phyloP scores from a whole-genome alignment of 2,888 invertebrate genomes.

The Helicoverpa assulta region DNA sequence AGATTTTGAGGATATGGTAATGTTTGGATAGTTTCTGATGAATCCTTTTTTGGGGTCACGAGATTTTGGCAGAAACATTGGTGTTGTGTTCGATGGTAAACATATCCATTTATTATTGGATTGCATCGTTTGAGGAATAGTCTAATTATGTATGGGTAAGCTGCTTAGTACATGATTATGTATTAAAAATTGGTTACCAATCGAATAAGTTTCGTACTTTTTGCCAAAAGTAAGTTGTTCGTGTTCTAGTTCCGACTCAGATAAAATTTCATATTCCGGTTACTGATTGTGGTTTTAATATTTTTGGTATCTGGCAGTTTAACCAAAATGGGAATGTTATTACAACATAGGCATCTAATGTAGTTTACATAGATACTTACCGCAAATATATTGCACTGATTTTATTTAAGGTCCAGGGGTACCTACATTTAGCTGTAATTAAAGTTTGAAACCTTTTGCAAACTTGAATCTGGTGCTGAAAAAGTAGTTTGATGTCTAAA shows the following conservation, averaged over 20 bases:
- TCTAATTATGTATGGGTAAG: no score
- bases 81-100: neutral
- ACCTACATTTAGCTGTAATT: no score
- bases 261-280: conserved; percentile 14
- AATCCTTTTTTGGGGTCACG: neutral
- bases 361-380: neutral
- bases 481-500: no score
- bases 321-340: neutral
- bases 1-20: conserved; percentile 5
- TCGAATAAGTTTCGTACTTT: no score
- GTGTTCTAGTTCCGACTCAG: conserved; percentile 2
- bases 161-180: no score
- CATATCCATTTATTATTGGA: no score
- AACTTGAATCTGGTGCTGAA: no score
- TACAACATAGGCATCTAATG: neutral
- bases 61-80: neutral
- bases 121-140: neutral
- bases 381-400: no score
- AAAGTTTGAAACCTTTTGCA: no score
- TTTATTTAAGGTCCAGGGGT: no score
- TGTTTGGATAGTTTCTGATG: conserved; percentile 2
- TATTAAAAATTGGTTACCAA: no score
- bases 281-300: conserved; percentile 23
- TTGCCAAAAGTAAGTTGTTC: no score
- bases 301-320: conserved; percentile 13